phyloP scores from a whole-genome alignment of 2,797 vertebrate genomes.

The Poecilia gillii region DNA sequence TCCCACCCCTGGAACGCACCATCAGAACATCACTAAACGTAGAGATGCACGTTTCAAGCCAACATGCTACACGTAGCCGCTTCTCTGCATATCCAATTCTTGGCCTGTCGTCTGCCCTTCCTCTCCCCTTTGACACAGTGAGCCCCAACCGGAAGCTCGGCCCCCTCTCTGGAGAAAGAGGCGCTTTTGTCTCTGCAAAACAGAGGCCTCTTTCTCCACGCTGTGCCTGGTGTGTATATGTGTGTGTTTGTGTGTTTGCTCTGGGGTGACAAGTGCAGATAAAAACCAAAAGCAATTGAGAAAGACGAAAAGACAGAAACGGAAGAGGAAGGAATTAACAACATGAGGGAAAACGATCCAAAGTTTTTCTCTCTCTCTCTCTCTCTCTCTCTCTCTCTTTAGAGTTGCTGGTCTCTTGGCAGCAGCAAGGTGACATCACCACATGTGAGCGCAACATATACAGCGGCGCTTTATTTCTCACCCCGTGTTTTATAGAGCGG shows the following conservation, averaged over 20 bases:
- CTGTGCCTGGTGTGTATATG: slow-evolving; percentile 32
- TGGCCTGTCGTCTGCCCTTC: slow-evolving; percentile 79
- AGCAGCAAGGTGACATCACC: slow-evolving; percentile 66
- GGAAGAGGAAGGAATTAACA: slow-evolving; percentile 40
- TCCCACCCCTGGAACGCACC: slow-evolving; percentile 24
- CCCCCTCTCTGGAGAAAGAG: slow-evolving; percentile 83
- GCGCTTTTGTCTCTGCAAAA: slow-evolving; percentile 86
- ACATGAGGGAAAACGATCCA: slow-evolving; percentile 45
- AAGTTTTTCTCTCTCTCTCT: background rate
- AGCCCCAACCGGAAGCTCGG: slow-evolving; percentile 87
- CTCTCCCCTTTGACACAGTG: slow-evolving; percentile 85
- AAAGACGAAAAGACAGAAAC: slow-evolving; percentile 49
- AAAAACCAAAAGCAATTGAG: slow-evolving; percentile 72
- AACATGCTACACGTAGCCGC: slow-evolving; percentile 18
- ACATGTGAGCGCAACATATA: slow-evolving; percentile 73
- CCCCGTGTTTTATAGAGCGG: slow-evolving; percentile 50
- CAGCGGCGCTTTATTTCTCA: slow-evolving; percentile 81
- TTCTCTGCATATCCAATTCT: slow-evolving; percentile 76
- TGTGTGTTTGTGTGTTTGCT: slow-evolving; percentile 41
- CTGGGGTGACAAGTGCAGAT: slow-evolving; percentile 71
- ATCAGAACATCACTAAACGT: slow-evolving; percentile 49
- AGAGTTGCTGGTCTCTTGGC: slow-evolving; percentile 47
- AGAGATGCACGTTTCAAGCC: slow-evolving; percentile 23
- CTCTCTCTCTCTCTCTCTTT: background rate
- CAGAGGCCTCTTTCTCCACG: slow-evolving; percentile 81